Base-by-base conservation (phyloP, 2,797 vertebrate species). In the Sebastes baramenuke region DNA sequence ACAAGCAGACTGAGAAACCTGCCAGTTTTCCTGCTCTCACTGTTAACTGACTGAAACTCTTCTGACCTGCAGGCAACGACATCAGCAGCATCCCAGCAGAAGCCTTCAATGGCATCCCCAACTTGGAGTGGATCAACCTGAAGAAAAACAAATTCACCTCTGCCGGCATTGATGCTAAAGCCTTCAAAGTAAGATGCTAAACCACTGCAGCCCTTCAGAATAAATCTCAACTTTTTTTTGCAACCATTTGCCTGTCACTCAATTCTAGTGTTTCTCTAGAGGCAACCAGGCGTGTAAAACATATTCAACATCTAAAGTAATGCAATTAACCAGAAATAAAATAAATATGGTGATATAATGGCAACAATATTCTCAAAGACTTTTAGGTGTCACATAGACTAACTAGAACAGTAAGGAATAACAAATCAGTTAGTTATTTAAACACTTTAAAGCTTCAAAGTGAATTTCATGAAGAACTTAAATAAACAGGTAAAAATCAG, bases 91-190 rank as follows among this genome's bases (percentile, higher is more conserved):
- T 99, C 90, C 97, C 98, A 42, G 95, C 95, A 20, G 97, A 92
- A 90, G 97, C 97, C 61, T 99, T 99, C 85, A 98, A 98, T 0
- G 98, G 99, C 27, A 92, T 98, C 66, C 97, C 97, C 5, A 98
- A 98, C 92, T 91, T 99, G 93, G 97, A 99, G 93, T 97, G 97
- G 96, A 96, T 99, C 81, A 97, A 99, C 92, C 92, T 99, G 30
- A 97, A 97, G 90, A 99, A 97, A 93, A 99, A 99, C 87, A 96
- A 94, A 67, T 95, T 99, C 61, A 96, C 93, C 10, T 97, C 97
- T 54, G 89, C 94, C 13, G 94, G 94, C 70, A 96, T 99, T 58
- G 91, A 91, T 6, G 60, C 76, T 1, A 84, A 81, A 66, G 90
- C 86, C 60, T 94, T 95, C 62, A 88, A 68, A 77, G 94, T 94